Base-by-base conservation (phyloP, 2,888 invertebrate species). In the Amblyjoppa fuscipennis region DNA sequence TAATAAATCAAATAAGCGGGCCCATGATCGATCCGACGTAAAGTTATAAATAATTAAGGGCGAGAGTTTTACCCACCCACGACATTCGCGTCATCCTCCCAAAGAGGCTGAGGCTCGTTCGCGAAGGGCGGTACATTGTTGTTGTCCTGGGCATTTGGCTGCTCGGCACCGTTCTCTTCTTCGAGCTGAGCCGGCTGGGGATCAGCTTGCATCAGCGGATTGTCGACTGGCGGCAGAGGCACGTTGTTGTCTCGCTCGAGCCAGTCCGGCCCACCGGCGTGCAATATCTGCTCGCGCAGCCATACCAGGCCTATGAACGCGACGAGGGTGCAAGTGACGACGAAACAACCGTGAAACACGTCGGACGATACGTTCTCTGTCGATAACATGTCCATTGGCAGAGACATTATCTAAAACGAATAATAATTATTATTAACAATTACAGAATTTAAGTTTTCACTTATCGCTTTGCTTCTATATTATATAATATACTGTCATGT, bases 231-330 rank as follows among this genome's bases (percentile, higher is more conserved):
- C 61, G 95, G 95, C 41, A 93, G 81, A 73, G 92, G 93, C 41
- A 91, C 90, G 87, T 96, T 95, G 38, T 85, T 86, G 87, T 97
- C 97, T 86, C 97, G 95, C 92, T 97, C 98, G 91, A 99, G 95
- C 99, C 99, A 99, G 91, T 99, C 99, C 0, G 99, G 99, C 0
- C 99, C 99, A 41, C 99, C 99, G 0, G 99, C 99, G 93, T 99
- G 98, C 91, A 99, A 95, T 85, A 99, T 99, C 95, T 99, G 99
- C 94, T 99, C 99, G 88, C 99, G 95, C 71, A 99, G 95, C 99
- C 99, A 99, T 4, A 99, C 98, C 69, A 99, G 95, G 6, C 99
- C 99, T 90, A 99, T 99, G 93, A 99, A 99, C 0, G 98, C 98
- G 93, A 99, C 97, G 82, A 99, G 94, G 2, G 99, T 99, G 93